Base-by-base conservation (phyloP, 1,140 invertebrate species). In the Pseudachorutes palmiensis region DNA sequence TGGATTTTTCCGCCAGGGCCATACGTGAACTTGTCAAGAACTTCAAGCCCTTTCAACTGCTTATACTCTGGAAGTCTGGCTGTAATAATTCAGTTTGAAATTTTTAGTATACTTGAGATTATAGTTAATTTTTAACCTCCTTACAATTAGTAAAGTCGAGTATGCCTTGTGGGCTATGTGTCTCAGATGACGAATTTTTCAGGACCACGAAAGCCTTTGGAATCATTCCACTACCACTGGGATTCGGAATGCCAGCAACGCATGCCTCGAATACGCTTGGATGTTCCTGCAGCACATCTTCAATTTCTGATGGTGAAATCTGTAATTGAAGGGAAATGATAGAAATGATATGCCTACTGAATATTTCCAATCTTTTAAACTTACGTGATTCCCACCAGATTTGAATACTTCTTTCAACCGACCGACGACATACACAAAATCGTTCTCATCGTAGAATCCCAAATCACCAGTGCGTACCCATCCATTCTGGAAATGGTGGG, bases 201-300 rank as follows among this genome's bases (percentile, higher is more conserved):
- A 71, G 31, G 1, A 58, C 48, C 1, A 72, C 58, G 30, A 68
- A 71, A n/a, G 69, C 71, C 59, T 69, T 32, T 29, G 71, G 71
- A 29, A 73, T 71, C 16, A n/a, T 29, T 51, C 69, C 71, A 9
- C 69, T 62, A 9, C 71, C 68, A 28, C 79, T 69, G 60, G 76
- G 74, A 74, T 82, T 79, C 28, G 76, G 75, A 9, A 82, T 72
- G 30, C 79, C 80, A 32, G 82, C 74, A 19, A 82, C 80, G 29
- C 78, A 80, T 24, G 76, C 76, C 55, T 82, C 80, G 9, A 73
- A 74, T 24, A 82, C 73, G 36, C 74, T 76, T 12, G 73, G 72
- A 74, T 78, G 77, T 58, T 77, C 76, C 28, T 78, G 62, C 24
- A 81, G 75, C 22, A 76, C 57, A 14, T 62, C 65, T 66, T 77